Conservation (phyloP, 2,888 invertebrate species). For the Tuta absoluta region DNA sequence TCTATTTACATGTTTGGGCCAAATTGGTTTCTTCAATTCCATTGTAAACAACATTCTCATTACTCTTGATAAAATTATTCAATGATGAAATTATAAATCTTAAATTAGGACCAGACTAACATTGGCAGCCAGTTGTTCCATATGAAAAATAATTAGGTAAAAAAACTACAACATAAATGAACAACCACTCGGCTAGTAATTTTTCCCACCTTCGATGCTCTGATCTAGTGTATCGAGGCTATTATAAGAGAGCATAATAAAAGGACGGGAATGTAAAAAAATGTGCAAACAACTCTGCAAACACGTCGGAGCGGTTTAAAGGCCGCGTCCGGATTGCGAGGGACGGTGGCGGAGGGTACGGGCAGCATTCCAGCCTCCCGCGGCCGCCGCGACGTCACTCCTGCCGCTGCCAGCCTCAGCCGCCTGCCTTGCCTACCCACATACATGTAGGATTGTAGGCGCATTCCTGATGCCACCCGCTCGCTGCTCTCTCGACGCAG, state of each 20-base stretch:
- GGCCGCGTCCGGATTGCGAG: constrained; percentile 79
- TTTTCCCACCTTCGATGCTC: constrained; percentile 28
- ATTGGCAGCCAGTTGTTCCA: background rate
- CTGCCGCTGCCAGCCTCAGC: constrained; percentile 37
- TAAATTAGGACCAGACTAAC: background rate
- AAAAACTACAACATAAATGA: constrained; percentile 4
- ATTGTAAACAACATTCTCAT: background rate
- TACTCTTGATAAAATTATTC: background rate
- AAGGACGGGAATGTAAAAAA: constrained; percentile 78
- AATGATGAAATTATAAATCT: background rate
- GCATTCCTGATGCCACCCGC: constrained; percentile 57
- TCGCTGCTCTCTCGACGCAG: constrained; percentile 46
- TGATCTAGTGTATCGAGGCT: constrained; percentile 34
- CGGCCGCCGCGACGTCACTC: constrained; percentile 65
- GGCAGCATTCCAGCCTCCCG: constrained; percentile 75
- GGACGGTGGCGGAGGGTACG: constrained; percentile 67
- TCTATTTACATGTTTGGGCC: background rate
- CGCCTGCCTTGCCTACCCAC: constrained; percentile 46
- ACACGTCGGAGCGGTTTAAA: constrained; percentile 80
- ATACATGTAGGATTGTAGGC: constrained; percentile 41
- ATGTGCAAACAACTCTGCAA: constrained; percentile 80
- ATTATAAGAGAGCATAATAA: constrained; percentile 66
- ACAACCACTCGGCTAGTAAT: constrained; percentile 16
- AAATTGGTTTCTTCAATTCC: background rate
- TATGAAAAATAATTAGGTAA: constrained; percentile 5